Conservation (phyloP, 2,888 invertebrate genomes). For the Pteria penguin region DNA sequence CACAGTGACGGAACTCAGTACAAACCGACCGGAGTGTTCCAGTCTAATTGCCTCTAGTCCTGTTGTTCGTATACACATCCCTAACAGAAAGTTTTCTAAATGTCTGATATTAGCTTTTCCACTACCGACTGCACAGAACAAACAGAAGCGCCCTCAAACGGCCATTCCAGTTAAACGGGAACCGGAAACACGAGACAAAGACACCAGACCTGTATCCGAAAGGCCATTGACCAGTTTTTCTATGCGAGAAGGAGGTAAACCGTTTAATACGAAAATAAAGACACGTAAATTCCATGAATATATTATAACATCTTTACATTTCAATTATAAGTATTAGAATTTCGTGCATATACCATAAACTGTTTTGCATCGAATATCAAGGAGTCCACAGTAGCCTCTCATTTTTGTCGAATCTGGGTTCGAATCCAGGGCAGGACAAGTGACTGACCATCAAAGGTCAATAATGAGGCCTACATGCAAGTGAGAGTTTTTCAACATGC, state of each 20-base stretch:
- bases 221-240: conserved; percentile 41
- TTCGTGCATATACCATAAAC: too few relatives aligned
- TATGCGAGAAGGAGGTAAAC: conserved; percentile 44
- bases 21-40: conserved; percentile 57
- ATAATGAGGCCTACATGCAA: too few relatives aligned
- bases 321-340: too few relatives aligned
- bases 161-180: conserved; percentile 38
- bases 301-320: too few relatives aligned
- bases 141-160: conserved; percentile 64
- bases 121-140: conserved; percentile 62
- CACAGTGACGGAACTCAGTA: conserved; percentile 66
- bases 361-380: too few relatives aligned
- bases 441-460: too few relatives aligned
- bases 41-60: conserved; percentile 65
- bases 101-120: conserved; percentile 68
- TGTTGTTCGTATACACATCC: conserved; percentile 57
- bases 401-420: too few relatives aligned
- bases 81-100: conserved; percentile 57
- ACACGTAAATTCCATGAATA: too few relatives aligned
- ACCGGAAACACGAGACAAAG: conserved; percentile 24
- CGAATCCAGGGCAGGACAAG: too few relatives aligned
- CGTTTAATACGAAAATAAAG: too few relatives aligned
- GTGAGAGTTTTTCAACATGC: too few relatives aligned
- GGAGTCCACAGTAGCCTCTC: too few relatives aligned
- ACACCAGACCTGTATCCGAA: conserved; percentile 52